phyloP scores from a whole-genome alignment of 1,140 invertebrate species.

The Pantala flavescens region DNA sequence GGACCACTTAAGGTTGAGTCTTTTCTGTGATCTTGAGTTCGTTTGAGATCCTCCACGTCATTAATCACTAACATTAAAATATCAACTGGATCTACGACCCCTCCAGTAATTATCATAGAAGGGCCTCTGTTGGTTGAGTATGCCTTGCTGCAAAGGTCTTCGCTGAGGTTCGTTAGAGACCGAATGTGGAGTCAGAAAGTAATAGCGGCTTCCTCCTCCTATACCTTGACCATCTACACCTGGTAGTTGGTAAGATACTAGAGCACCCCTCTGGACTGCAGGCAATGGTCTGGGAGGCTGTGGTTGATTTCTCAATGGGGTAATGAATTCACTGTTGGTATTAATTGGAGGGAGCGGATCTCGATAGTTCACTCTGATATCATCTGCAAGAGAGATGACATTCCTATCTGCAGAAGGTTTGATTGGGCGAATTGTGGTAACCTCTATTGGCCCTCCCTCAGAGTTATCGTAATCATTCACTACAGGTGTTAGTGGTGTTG shows the following conservation, averaged over 20 bases:
- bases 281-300: background rate
- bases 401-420: constrained; percentile 24
- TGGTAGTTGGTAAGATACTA: constrained; percentile 55
- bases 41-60: too few species aligned
- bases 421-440: constrained; percentile 16
- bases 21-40: too few species aligned
- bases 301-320: constrained; percentile 21
- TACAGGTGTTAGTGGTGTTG: constrained; percentile 40
- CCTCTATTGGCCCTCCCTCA: constrained; percentile 19
- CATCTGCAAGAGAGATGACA: constrained; percentile 34
- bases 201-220: constrained; percentile 52
- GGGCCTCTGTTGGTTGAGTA: background rate
- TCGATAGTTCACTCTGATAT: constrained; percentile 45
- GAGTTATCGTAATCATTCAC: constrained; percentile 36
- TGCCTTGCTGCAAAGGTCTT: background rate
- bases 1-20: too few species aligned
- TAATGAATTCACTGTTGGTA: constrained; percentile 55
- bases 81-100: background rate
- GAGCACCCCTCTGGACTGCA: constrained; percentile 27
- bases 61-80: too few species aligned
- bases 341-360: constrained; percentile 47
- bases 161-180: background rate
- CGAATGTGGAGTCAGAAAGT: constrained; percentile 60
- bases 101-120: background rate
- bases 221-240: constrained; percentile 40